Base-by-base conservation (phyloP, 1,140 invertebrate species). In the Drosophila gunungcola region DNA sequence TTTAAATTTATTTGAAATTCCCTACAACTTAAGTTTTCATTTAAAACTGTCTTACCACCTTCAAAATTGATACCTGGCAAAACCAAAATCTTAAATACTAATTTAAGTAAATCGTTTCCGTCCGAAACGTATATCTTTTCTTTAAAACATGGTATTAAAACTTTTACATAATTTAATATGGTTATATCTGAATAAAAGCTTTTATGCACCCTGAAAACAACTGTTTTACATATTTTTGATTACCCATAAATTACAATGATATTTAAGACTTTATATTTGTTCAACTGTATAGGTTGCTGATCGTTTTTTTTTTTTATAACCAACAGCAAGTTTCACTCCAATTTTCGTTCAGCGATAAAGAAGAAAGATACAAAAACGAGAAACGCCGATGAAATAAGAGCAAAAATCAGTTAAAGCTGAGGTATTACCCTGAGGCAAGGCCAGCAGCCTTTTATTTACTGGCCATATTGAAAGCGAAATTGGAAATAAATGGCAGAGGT, bases 391-490 rank as follows among this genome's bases (percentile, higher is more conserved):
- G n/a, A 64, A 41, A 29, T 12, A n/a, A 49, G 32, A 57, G 25
- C 42, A 38, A 63, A 36, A 61, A 54, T 45, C 55, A 25, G 29
- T 52, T n/a, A 16, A 10, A 42, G n/a, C 7, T 3, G 27, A 12
- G 46, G 45, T 38, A 42, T 64, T 10, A 43, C 29, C 46, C 60
- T 4, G 46, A 68, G 38, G 64, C 46, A 68, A 64, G 60, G 64
- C 60, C 64, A 51, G 34, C 13, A 3, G 5, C 32, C 10, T 36
- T 21, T 52, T 36, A 16, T 51, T 43, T 25, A 11, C 25, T 27
- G 5, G 36, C 36, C 27, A 13, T 38, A 29, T 49, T 49, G 36
- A 72, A 70, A 72, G 52, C 52, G 68, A 72, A 72, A 72, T 52
- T 70, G 21, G 36, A 55, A 46, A 39, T 21, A 7, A 16, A 21